A percentile compares a stretch with the other conserved stretches of the same genome.
Conservation (phyloP, 2,888 invertebrate genomes). For the Phalera bucephala region DNA sequence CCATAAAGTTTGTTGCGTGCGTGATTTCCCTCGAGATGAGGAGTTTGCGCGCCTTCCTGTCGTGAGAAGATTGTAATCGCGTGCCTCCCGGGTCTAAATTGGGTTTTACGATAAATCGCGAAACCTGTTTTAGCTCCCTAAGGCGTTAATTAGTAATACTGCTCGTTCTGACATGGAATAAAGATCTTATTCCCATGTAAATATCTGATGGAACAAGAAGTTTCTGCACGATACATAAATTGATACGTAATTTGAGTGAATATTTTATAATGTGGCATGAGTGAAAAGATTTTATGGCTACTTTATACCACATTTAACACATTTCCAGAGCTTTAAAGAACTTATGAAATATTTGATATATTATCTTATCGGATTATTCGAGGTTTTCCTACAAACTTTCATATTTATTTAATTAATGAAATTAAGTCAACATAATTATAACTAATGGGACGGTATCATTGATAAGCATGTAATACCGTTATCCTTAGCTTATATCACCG, state of each 20-base stretch:
- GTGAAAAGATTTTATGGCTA: too few species aligned
- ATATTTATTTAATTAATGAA: too few species aligned
- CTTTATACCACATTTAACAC: too few species aligned
- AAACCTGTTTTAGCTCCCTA: slow-evolving; percentile 72
- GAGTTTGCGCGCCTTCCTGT: slow-evolving; percentile 82
- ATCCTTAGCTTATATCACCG: too few species aligned
- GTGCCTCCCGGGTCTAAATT: slow-evolving; percentile 81
- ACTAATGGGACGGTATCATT: too few species aligned
- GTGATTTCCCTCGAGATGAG: slow-evolving; percentile 83
- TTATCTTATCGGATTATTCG: too few species aligned
- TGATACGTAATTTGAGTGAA: not conserved
- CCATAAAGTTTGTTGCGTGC: slow-evolving; percentile 83
- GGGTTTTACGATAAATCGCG: slow-evolving; percentile 79
- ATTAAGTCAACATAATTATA: too few species aligned
- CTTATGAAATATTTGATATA: too few species aligned
- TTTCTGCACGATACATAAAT: not conserved
- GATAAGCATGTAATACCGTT: too few species aligned
- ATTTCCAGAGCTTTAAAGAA: too few species aligned
- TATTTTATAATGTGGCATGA: not conserved
- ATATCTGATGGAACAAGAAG: slow-evolving; percentile 19
- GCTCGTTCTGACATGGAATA: slow-evolving; percentile 63
- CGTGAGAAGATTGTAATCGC: slow-evolving; percentile 83
- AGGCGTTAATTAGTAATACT: slow-evolving; percentile 76
- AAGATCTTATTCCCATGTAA: slow-evolving; percentile 51
- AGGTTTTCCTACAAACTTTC: too few species aligned